Conservation (phyloP, 2,797 vertebrate genomes). For the Peromyscus nudipes region DNA sequence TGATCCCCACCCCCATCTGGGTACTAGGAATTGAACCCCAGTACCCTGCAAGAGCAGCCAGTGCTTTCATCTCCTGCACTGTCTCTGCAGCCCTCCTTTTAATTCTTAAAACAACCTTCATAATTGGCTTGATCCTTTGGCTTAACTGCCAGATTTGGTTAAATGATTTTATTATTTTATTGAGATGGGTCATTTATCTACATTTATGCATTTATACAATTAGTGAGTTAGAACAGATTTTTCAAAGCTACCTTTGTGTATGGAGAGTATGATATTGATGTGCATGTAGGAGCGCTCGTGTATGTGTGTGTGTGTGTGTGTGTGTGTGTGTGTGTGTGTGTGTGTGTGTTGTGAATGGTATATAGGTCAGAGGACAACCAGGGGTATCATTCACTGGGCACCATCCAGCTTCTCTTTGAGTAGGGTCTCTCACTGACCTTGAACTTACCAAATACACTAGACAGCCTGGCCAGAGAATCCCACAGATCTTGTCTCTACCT, state of each 20-base stretch:
- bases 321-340: not conserved
- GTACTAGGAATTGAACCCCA: not conserved
- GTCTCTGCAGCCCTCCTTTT: not conserved
- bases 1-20: not conserved
- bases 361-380: not conserved
- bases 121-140: not conserved
- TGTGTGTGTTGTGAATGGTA: not conserved
- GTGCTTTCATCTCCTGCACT: not conserved
- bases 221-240: not conserved
- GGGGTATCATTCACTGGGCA: not conserved
- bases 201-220: not conserved
- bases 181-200: not conserved
- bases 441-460: not conserved
- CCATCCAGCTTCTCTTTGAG: not conserved
- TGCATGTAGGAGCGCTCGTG: too few species aligned
- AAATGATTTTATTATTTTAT: constrained; percentile 22
- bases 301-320: too few species aligned
- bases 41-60: not conserved
- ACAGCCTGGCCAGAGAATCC: not conserved
- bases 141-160: not conserved
- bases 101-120: not conserved
- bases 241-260: not conserved
- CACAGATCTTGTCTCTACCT: not conserved
- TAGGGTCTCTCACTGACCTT: not conserved
- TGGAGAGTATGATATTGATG: not conserved